A percentile compares a stretch with the other conserved stretches of the same genome.
These are phyloP conservation scores for Gadus chalcogrammus DNA, from an alignment of 2,113 vertebrate genomes.

Conservation along the genomic window DNA sequence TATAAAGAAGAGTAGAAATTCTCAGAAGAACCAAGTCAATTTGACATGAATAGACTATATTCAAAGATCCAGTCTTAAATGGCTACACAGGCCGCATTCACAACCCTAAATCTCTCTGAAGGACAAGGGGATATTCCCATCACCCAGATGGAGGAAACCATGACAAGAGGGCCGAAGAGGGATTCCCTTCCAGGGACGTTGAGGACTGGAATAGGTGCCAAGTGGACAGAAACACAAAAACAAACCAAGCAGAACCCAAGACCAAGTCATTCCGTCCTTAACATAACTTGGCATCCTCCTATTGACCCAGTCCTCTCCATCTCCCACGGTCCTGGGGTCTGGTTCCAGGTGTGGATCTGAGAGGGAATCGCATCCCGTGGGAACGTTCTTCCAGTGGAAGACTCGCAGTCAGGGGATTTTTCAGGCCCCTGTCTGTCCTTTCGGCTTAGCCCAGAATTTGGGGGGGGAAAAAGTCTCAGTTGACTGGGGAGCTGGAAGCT, in stretches of 20 bases:
- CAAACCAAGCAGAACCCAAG: constrained; percentile 16
- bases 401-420: constrained; percentile 15
- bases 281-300: too few species aligned
- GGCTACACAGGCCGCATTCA: too few species aligned
- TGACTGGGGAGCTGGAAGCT: constrained; percentile 49
- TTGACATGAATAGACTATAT: too few species aligned
- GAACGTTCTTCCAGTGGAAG: constrained; percentile 39
- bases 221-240: not conserved
- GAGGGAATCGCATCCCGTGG: constrained; percentile 27
- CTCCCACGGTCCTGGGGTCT: constrained; percentile 13
- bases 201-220: too few species aligned
- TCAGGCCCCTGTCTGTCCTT: constrained; percentile 39
- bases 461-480: constrained; percentile 32
- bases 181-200: too few species aligned
- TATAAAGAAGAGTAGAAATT: too few species aligned
- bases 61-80: too few species aligned
- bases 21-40: too few species aligned
- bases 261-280: constrained; percentile 25
- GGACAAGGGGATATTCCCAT: too few species aligned
- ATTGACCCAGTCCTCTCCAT: not conserved
- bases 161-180: too few species aligned
- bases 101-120: too few species aligned
- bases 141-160: too few species aligned
- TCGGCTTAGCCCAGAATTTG: constrained; percentile 54
- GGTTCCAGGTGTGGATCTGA: constrained; percentile 27